Base-by-base conservation (phyloP, 1,140 invertebrate genomes). In the Acromyrmex heyeri region DNA sequence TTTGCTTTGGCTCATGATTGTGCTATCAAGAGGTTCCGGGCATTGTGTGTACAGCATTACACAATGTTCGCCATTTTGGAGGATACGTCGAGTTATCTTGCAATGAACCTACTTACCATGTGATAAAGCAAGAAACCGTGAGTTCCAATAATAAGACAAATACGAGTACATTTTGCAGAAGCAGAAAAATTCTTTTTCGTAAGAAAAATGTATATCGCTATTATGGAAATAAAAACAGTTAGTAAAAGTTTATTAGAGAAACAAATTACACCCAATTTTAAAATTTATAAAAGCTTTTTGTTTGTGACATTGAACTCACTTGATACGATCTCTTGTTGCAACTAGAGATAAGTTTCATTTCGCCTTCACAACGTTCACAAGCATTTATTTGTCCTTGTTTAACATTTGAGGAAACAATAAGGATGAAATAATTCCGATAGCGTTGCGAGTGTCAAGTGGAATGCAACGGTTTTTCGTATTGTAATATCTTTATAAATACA, bases 21-120 rank as follows among this genome's bases (percentile, higher is more conserved):
- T 48, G 34, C 55, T 55, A 75, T 83, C 79, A 70, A 73, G 79
- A 75, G 79, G 65, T 81, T 81, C 65, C 64, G 78, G 78, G 48
- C 65, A 61, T 57, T 77, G 48, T 61, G 30, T 57, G 27, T 57
- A 48, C 1, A 67, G 21, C 78, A 55, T 70, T 57, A 70, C 21
- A 81, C 78, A 81, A 81, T 81, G 50, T 72, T 70, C 78, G 65
- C 65, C 30, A 81, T 81, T 70, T 70, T 57, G 55, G 8, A 55
- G 65, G 34, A 48, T 69, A n/a, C 67, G 79, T 88, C 85, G 62
- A 57, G 69, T 48, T 76, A 69, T 89, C 77, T 65, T 65, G 34
- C 81, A 55, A 34, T 64, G 72, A 5, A 30, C 38, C 57, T n/a
- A 44, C 18, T 69, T 14, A 7, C 1, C 27, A 18, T 5, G 30